Evolutionary conservation across 2,113 vertebrate species (phyloP).

Genomic region (Lepidothrix coronata): DNA sequence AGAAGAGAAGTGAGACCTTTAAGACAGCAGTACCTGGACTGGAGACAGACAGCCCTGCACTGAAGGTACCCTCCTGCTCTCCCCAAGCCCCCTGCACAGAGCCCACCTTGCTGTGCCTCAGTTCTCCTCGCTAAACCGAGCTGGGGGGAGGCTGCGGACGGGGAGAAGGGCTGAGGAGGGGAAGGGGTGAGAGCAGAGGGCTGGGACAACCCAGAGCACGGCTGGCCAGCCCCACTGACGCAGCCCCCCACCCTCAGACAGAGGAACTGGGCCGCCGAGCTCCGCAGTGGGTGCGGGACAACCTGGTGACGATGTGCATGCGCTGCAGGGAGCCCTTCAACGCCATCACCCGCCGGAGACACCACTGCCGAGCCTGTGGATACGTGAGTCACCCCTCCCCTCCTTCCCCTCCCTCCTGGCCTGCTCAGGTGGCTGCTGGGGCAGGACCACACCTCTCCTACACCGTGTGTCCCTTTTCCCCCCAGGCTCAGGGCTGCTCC

Average conservation of each 20-base stretch:
- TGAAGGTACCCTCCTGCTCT: slow-evolving; percentile 33
- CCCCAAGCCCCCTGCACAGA: background rate
- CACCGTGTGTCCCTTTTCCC: background rate
- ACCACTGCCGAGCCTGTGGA: slow-evolving; percentile 80
- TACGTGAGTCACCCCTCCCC: slow-evolving; percentile 41
- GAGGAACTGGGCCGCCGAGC: slow-evolving; percentile 76
- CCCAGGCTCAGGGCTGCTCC: background rate
- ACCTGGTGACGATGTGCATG: slow-evolving; percentile 83
- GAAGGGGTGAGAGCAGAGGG: background rate
- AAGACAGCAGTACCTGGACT: slow-evolving; percentile 54
- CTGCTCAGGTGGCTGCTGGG: background rate
- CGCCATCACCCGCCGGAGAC: slow-evolving; percentile 67
- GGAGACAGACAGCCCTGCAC: background rate
- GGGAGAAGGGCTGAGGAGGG: background rate
- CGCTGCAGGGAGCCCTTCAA: slow-evolving; percentile 79
- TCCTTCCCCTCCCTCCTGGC: background rate
- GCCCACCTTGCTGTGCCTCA: background rate
- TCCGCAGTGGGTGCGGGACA: slow-evolving; percentile 78
- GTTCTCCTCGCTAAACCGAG: background rate
- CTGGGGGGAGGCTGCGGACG: background rate
- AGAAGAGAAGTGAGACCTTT: slow-evolving; percentile 75
- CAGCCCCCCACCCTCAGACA: background rate
- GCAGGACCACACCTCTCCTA: background rate
- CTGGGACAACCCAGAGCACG: background rate
- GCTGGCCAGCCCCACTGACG: background rate